These are phyloP conservation scores for Hiodon alosoides DNA, from an alignment of 2,113 vertebrate species.

Conservation along the genomic window DNA sequence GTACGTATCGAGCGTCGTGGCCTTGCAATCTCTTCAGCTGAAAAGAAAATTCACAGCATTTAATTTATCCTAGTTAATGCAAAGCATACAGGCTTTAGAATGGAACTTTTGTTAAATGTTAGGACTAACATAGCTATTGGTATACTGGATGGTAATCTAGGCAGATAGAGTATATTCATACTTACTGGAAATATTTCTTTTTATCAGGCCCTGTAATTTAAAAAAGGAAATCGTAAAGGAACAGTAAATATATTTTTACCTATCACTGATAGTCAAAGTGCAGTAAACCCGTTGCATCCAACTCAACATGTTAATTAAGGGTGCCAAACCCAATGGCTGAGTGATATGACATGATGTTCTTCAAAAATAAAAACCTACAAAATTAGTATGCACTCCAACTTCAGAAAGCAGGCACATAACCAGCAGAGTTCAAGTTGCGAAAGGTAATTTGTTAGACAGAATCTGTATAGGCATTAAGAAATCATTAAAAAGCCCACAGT, in stretches of 20 bases:
- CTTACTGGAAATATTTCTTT: constrained; percentile 91
- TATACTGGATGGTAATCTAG: neutral
- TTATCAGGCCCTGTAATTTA: constrained; percentile 82
- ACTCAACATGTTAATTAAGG: neutral
- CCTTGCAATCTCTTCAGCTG: constrained; percentile 89
- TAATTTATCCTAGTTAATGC: neutral
- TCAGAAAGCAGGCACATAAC: neutral
- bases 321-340: neutral
- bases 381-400: neutral
- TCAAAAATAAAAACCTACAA: neutral
- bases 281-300: too few species aligned
- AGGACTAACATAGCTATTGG: neutral
- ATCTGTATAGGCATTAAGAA: neutral
- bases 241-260: neutral
- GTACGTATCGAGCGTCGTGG: constrained; percentile 70
- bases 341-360: neutral
- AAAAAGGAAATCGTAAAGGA: constrained; percentile 42
- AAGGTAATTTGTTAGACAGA: neutral
- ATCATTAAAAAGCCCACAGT: neutral
- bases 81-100: neutral
- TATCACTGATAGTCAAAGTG: neutral
- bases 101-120: neutral
- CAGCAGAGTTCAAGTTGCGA: neutral
- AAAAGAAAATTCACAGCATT: neutral
- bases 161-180: constrained; percentile 41